phyloP scores from a whole-genome alignment of 2,888 invertebrate genomes.

The Mythimna impura region DNA sequence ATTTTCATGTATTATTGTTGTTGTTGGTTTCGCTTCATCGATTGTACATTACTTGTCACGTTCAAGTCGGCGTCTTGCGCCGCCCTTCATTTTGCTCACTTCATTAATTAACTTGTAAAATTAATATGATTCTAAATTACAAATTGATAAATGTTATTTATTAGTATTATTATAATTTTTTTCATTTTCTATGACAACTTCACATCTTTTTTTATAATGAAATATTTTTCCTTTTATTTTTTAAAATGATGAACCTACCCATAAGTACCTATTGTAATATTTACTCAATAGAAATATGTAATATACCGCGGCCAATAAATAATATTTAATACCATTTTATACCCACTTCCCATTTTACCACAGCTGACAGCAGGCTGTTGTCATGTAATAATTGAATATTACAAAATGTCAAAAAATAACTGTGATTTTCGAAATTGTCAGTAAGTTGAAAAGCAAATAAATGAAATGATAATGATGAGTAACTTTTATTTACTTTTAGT shows the following conservation, averaged over 20 bases:
- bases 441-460: conserved; percentile 89
- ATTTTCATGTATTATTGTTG: conserved; percentile 77
- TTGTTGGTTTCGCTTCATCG: conserved; percentile 80
- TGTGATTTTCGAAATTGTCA: conserved; percentile 91
- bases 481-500: conserved; percentile 45
- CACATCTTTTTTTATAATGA: conserved; percentile 55
- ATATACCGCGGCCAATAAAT: conserved; percentile 89
- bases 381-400: conserved; percentile 87
- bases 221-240: conserved; percentile 68
- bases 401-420: conserved; percentile 89
- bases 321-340: conserved; percentile 89
- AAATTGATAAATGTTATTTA: conserved; percentile 66
- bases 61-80: conserved; percentile 67
- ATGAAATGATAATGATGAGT: conserved; percentile 82
- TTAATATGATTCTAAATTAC: conserved; percentile 68
- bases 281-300: conserved; percentile 83
- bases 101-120: conserved; percentile 65
- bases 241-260: conserved; percentile 76
- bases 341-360: conserved; percentile 88
- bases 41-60: conserved; percentile 75
- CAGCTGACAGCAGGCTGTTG: conserved; percentile 86
- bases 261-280: conserved; percentile 78
- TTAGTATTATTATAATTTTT: conserved; percentile 66
- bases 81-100: conserved; percentile 81
- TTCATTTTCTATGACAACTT: conserved; percentile 66